Percentiles rank a stretch among this genome's conserved stretches.
These are phyloP conservation scores for Bovichtus diacanthus DNA, from an alignment of 2,797 vertebrate species.

Conservation along the genomic window DNA sequence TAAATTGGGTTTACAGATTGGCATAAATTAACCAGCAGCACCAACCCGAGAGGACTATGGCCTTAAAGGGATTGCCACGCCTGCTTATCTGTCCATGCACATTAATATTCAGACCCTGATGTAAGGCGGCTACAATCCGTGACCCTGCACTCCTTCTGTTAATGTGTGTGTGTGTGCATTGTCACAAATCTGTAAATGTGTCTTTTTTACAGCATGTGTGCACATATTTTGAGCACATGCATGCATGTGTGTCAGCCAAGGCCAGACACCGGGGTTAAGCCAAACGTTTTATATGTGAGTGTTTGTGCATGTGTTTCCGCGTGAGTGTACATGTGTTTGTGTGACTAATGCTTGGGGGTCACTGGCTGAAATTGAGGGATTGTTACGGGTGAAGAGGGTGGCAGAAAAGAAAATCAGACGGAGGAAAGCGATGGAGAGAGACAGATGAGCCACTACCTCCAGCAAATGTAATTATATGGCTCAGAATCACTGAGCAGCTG, in stretches of 20 bases:
- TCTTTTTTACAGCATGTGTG: background rate
- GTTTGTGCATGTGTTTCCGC: background rate
- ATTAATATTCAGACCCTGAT: conserved; percentile 85
- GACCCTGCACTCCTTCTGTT: conserved; percentile 71
- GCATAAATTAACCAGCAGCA: conserved; percentile 76
- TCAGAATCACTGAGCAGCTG: conserved; percentile 34
- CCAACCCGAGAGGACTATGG: conserved; percentile 55
- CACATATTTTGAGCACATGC: background rate
- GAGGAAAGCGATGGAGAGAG: conserved; percentile 38
- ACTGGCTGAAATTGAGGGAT: conserved; percentile 38
- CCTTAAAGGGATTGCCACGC: conserved; percentile 83
- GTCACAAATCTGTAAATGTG: conserved; percentile 27
- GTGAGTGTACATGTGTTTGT: conserved; percentile 21
- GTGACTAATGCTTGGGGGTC: conserved; percentile 41
- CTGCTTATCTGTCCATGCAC: conserved; percentile 81
- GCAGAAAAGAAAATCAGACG: conserved; percentile 43
- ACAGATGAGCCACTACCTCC: conserved; percentile 53
- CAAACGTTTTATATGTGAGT: conserved; percentile 9
- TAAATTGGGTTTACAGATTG: conserved; percentile 45
- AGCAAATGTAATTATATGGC: conserved; percentile 63
- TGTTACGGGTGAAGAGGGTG: conserved; percentile 15
- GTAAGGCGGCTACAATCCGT: conserved; percentile 79
- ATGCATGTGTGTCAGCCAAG: background rate
- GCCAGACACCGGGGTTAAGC: conserved; percentile 11
- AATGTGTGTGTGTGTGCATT: conserved; percentile 49